Evolutionary conservation across 1,140 invertebrate genomes (phyloP).

Genomic region (Periplaneta americana): DNA sequence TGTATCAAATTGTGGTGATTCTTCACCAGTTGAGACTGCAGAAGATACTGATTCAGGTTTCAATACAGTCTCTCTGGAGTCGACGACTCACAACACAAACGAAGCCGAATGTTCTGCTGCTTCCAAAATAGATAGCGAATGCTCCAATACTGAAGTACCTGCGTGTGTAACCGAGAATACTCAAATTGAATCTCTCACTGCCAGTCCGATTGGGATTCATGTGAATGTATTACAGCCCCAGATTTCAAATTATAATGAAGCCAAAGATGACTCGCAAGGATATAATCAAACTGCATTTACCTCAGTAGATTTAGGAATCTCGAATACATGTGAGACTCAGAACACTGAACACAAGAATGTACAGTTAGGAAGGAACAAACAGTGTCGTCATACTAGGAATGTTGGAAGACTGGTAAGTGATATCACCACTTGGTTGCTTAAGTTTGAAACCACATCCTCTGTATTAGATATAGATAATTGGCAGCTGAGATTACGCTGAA

Average conservation of each 20-base stretch:
- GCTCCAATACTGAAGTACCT: neutral
- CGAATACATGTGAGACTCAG: neutral
- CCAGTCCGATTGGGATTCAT: neutral
- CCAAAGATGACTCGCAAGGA: neutral
- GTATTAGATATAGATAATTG: too few relatives aligned
- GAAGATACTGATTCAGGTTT: neutral
- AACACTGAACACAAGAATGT: neutral
- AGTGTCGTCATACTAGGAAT: neutral
- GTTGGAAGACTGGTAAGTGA: slow-evolving; percentile 1
- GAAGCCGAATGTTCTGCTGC: neutral
- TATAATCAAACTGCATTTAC: slow-evolving; percentile 3
- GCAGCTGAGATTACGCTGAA: too few relatives aligned
- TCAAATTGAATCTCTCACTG: neutral
- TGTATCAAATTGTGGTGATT: neutral
- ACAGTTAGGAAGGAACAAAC: neutral
- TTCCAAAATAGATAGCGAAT: neutral
- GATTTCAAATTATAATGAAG: neutral
- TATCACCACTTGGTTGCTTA: too few relatives aligned
- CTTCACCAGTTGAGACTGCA: too few relatives aligned
- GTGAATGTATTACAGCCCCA: neutral
- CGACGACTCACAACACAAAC: neutral
- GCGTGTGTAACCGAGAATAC: neutral
- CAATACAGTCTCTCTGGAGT: neutral
- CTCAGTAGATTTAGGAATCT: neutral
- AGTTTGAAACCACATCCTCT: too few relatives aligned